These are phyloP conservation scores for Pangasianodon gigas DNA, from an alignment of 2,113 vertebrate genomes.

Conservation along the genomic window DNA sequence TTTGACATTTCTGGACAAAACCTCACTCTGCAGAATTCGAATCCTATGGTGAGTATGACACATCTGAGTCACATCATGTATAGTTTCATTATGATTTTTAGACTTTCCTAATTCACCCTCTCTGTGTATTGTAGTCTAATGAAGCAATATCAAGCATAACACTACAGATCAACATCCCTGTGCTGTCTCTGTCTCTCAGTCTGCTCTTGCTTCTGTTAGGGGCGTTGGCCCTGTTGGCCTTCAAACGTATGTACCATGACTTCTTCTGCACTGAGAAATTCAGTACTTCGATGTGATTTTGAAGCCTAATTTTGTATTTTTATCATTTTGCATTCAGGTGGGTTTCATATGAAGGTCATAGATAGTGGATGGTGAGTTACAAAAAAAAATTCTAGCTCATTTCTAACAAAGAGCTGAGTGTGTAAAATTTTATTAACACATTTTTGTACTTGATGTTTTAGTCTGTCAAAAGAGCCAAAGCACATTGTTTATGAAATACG, in stretches of 20 bases:
- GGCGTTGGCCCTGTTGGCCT: slow-evolving; percentile 62
- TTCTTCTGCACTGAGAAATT: not conserved
- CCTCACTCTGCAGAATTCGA: slow-evolving; percentile 59
- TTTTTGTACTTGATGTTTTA: slow-evolving; percentile 50
- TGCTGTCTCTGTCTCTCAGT: slow-evolving; percentile 71
- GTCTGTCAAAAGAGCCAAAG: slow-evolving; percentile 72
- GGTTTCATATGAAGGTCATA: slow-evolving; percentile 58
- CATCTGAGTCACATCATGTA: not conserved
- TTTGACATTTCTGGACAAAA: slow-evolving; percentile 67
- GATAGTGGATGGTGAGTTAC: slow-evolving; percentile 68
- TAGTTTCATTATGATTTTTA: not conserved
- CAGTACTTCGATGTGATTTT: not conserved
- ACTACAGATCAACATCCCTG: slow-evolving; percentile 70
- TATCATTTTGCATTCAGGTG: slow-evolving; percentile 57
- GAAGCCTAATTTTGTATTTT: not conserved
- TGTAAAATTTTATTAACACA: not conserved
- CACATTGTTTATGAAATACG: slow-evolving; percentile 78
- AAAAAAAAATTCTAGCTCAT: not conserved
- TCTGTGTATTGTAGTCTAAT: slow-evolving; percentile 63
- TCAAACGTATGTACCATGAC: slow-evolving; percentile 63
- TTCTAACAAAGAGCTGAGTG: not conserved
- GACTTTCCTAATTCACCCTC: not conserved
- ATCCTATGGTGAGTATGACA: slow-evolving; percentile 61
- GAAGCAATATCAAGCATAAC: slow-evolving; percentile 64
- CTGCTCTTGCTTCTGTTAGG: slow-evolving; percentile 62